These are phyloP conservation scores for Hirundo rustica DNA, from an alignment of 2,797 vertebrate genomes.

Conservation along the genomic window DNA sequence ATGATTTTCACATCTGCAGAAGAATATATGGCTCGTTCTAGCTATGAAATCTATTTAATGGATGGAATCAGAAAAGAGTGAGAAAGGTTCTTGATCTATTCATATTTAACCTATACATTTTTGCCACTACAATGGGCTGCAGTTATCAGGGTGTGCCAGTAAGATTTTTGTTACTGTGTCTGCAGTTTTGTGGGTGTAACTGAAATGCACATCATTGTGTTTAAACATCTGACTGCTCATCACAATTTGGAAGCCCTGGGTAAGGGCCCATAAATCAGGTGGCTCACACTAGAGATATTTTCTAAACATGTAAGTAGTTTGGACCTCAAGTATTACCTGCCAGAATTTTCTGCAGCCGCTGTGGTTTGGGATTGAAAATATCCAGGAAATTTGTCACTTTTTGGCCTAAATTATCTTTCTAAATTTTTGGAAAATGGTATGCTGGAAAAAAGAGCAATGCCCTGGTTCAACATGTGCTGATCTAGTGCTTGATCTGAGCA, in stretches of 20 bases:
- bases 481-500: neutral
- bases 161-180: neutral
- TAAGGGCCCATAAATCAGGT: neutral
- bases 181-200: neutral
- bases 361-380: neutral
- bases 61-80: neutral
- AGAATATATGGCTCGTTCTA: neutral
- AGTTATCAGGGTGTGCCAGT: neutral
- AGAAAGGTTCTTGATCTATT: neutral
- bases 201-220: neutral
- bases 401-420: neutral
- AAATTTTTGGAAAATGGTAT: neutral
- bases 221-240: neutral
- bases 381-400: neutral
- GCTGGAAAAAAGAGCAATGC: neutral
- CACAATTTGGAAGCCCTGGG: neutral
- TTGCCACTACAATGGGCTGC: neutral
- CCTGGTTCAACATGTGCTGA: neutral
- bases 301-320: neutral
- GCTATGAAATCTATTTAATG: neutral
- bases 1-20: neutral
- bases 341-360: neutral
- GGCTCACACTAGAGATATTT: neutral
- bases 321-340: neutral
- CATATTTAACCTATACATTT: neutral